Conservation (phyloP, 2,797 vertebrate species). For the Takifugu ocellatus region DNA sequence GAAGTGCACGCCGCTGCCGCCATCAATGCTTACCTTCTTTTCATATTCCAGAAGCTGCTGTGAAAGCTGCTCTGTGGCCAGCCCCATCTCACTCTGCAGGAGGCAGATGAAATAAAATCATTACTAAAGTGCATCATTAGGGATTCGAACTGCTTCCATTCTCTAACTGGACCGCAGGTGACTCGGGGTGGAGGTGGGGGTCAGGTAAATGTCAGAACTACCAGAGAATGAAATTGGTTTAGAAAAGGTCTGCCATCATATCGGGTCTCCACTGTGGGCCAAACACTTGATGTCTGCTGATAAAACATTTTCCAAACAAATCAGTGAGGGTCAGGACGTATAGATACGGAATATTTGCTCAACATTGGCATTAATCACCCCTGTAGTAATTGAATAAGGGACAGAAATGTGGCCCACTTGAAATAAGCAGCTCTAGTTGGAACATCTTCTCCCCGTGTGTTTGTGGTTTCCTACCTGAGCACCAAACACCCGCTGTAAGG, state of each 20-base stretch:
- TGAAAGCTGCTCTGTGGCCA: constrained; percentile 95
- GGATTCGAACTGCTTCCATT: background rate
- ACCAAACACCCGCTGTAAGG: constrained; percentile 95
- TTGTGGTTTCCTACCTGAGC: constrained; percentile 85
- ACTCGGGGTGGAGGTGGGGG: constrained; percentile 10
- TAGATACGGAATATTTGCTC: too few relatives aligned
- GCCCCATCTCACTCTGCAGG: constrained; percentile 93
- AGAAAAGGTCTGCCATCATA: constrained; percentile 4
- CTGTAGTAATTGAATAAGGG: too few relatives aligned
- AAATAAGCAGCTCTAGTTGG: background rate
- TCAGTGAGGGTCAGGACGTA: background rate
- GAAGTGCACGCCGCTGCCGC: too few relatives aligned
- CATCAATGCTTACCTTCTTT: constrained; percentile 82
- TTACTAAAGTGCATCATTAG: background rate
- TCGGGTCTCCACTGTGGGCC: background rate
- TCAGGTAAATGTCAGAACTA: constrained; percentile 9
- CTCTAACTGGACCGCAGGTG: background rate
- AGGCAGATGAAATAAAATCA: constrained; percentile 12
- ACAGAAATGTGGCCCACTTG: too few relatives aligned
- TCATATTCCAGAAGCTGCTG: constrained; percentile 92
- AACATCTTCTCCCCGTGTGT: constrained; percentile 1
- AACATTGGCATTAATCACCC: too few relatives aligned
- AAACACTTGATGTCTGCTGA: background rate
- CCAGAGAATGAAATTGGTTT: background rate
- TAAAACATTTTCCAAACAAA: background rate